Evolutionary conservation across 2,113 vertebrate genomes (phyloP).

Genomic region (Penelope pileata): DNA sequence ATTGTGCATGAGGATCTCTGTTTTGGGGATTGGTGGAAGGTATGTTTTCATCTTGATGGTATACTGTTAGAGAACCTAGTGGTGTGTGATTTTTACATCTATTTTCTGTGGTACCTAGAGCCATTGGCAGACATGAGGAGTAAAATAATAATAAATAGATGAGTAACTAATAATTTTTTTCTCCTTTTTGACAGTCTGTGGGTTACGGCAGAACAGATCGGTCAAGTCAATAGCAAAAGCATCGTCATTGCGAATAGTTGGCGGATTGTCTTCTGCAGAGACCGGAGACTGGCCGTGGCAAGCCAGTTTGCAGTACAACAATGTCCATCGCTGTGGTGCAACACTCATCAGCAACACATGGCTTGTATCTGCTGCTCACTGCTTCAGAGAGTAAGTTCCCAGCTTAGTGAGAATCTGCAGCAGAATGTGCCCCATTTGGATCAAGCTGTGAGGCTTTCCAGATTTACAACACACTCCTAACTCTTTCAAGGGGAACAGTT

Average conservation of each 20-base stretch:
- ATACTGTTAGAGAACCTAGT: neutral
- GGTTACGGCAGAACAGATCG: conserved; percentile 67
- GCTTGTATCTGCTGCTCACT: conserved; percentile 93
- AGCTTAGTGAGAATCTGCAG: neutral
- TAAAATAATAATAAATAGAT: neutral
- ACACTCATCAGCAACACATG: conserved; percentile 87
- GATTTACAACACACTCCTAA: neutral
- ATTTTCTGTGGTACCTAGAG: neutral
- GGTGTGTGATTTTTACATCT: neutral
- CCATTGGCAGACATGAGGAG: neutral
- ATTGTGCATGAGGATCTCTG: neutral
- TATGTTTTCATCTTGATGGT: neutral
- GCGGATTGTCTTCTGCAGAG: conserved; percentile 77
- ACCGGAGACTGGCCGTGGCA: conserved; percentile 92
- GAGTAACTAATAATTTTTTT: neutral
- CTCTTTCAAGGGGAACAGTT: neutral
- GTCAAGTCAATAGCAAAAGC: conserved; percentile 50
- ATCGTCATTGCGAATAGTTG: conserved; percentile 77
- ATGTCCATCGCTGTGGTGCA: conserved; percentile 86
- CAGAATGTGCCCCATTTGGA: neutral
- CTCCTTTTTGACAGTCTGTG: conserved; percentile 73
- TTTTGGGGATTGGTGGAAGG: neutral
- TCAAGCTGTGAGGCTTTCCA: neutral
- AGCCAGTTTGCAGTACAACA: conserved; percentile 85
- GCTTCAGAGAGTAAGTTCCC: conserved; percentile 80